Evolutionary conservation across 2,113 vertebrate species (phyloP).

Genomic region (Corvus moneduloides): DNA sequence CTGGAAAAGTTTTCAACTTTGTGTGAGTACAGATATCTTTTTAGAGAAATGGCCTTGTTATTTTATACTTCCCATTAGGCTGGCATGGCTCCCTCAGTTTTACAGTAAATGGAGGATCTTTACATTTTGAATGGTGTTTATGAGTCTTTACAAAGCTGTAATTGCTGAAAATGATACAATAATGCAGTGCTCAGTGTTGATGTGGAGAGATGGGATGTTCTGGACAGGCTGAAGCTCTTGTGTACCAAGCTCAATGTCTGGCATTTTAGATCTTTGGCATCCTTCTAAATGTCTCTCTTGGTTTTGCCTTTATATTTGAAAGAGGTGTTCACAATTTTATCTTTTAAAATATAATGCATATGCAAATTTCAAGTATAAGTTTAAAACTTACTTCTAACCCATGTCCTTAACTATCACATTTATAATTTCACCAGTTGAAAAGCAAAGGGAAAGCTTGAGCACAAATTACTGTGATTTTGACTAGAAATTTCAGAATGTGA

Average conservation of each 20-base stretch:
- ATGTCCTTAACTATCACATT: not conserved
- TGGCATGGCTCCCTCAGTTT: slow-evolving; percentile 17
- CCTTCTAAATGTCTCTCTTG: not conserved
- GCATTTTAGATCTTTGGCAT: not conserved
- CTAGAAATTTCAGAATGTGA: not conserved
- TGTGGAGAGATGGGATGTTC: not conserved
- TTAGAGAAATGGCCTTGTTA: slow-evolving; percentile 2
- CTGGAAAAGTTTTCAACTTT: not conserved
- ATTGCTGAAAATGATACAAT: slow-evolving; percentile 41
- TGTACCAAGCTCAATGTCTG: not conserved
- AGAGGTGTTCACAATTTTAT: not conserved
- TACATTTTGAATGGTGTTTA: slow-evolving; percentile 45
- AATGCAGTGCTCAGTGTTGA: not conserved
- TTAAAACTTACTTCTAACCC: not conserved
- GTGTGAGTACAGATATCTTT: not conserved
- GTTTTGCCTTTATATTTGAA: not conserved
- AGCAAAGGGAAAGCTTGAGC: not conserved
- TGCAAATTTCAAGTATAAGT: not conserved
- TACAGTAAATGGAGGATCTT: slow-evolving; percentile 20
- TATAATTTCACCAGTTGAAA: not conserved
- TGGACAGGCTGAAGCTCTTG: not conserved
- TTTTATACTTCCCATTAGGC: slow-evolving; percentile 41
- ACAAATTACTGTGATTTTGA: not conserved
- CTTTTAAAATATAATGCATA: not conserved
- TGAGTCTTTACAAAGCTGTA: slow-evolving; percentile 20